phyloP scores from a whole-genome alignment of 2,797 vertebrate genomes.

The Phrynocephalus guinanensis region DNA sequence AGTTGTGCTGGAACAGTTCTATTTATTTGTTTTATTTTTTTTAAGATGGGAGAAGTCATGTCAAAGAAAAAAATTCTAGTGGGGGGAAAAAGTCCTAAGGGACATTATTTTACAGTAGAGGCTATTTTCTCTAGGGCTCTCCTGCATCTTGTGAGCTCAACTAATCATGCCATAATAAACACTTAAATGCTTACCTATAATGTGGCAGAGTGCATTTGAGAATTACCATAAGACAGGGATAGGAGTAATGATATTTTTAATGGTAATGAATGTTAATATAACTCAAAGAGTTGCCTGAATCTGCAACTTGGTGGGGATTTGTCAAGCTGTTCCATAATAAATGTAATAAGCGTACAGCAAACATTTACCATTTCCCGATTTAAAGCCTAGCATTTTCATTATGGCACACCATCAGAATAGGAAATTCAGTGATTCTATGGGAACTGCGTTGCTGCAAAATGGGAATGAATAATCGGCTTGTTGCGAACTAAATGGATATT shows the following conservation, averaged over 20 bases:
- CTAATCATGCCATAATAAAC: slow-evolving; percentile 35
- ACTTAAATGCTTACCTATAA: slow-evolving; percentile 34
- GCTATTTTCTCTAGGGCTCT: not conserved
- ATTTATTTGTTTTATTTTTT: not conserved
- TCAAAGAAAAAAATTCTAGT: not conserved
- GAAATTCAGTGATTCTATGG: not conserved
- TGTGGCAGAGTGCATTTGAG: slow-evolving; percentile 43
- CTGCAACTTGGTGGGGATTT: slow-evolving; percentile 18
- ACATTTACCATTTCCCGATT: not conserved
- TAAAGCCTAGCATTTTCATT: not conserved
- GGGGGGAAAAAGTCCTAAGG: not conserved
- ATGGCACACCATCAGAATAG: not conserved
- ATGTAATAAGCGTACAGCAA: not conserved
- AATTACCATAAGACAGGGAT: slow-evolving; percentile 14
- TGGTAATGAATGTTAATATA: slow-evolving; percentile 23
- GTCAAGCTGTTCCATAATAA: slow-evolving; percentile 25
- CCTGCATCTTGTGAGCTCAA: not conserved
- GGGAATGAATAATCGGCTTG: not conserved
- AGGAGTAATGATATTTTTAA: slow-evolving; percentile 23
- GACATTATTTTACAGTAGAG: slow-evolving; percentile 3
- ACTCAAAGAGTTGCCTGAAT: slow-evolving; percentile 31
- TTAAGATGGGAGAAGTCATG: rapidly evolving
- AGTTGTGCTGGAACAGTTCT: not conserved
- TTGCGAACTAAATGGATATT: not conserved
- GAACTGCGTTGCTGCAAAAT: not conserved